These are phyloP conservation scores for Nephila pilipes DNA, from an alignment of 1,140 invertebrate genomes.

Conservation along the genomic window DNA sequence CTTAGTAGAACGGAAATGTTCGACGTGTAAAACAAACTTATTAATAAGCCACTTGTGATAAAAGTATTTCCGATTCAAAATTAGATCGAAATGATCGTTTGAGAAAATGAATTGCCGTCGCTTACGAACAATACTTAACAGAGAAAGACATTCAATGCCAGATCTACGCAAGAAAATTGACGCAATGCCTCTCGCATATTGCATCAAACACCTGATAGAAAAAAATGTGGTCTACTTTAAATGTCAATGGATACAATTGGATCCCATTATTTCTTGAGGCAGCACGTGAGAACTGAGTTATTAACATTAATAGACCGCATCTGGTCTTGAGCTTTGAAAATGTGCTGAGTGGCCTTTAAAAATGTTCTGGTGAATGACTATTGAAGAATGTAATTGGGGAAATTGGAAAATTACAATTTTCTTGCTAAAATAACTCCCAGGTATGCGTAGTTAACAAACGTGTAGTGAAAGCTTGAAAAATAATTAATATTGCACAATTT, in stretches of 20 bases:
- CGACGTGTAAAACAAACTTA: background rate
- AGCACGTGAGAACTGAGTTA: background rate
- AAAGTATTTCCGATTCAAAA: background rate
- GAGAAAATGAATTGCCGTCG: background rate
- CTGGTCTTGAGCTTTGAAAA: background rate
- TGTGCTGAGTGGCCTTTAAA: background rate
- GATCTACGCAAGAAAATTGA: background rate
- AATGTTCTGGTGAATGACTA: background rate
- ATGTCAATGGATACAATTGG: slow-evolving; percentile 1
- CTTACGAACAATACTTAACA: background rate
- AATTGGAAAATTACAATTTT: background rate
- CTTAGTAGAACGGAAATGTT: background rate
- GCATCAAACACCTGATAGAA: background rate
- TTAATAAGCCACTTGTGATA: background rate
- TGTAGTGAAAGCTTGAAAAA: no score
- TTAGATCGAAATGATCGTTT: background rate
- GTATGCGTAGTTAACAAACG: background rate
- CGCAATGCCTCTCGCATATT: background rate
- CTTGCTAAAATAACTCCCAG: background rate
- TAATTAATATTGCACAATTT: no score
- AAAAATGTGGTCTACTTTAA: background rate
- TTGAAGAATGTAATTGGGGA: background rate
- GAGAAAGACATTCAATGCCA: background rate
- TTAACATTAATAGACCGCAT: slow-evolving; percentile 23
- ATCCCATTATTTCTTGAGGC: background rate